Percentiles rank a stretch among this genome's conserved stretches.
Conservation (phyloP, 2,797 vertebrate species). For the Scleropages formosus region DNA sequence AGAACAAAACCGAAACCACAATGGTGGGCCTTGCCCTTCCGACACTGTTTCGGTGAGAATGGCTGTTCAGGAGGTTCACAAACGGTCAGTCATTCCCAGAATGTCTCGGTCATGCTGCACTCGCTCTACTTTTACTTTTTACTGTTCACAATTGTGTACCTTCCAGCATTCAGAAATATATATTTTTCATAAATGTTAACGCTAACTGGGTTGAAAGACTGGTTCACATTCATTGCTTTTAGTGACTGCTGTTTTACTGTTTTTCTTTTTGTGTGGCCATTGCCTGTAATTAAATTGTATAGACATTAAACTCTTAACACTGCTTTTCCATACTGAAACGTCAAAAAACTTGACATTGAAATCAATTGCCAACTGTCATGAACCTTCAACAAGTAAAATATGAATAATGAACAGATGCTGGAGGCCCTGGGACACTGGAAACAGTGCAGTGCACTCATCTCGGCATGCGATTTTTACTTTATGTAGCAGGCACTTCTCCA, state of each 20-base stretch:
- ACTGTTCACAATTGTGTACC: neutral
- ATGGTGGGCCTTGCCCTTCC: neutral
- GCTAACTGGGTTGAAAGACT: neutral
- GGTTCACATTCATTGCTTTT: constrained; percentile 8
- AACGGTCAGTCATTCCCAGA: neutral
- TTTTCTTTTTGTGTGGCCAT: neutral
- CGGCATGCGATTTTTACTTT: no score
- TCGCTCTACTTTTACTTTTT: neutral
- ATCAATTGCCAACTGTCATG: no score
- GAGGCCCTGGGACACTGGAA: no score
- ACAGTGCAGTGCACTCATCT: no score
- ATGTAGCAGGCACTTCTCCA: no score
- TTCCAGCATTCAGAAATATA: neutral
- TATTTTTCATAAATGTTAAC: constrained; percentile 10
- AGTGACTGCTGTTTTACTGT: neutral
- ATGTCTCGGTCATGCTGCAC: neutral
- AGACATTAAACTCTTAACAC: neutral
- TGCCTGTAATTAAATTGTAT: constrained; percentile 7
- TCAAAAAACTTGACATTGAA: no score
- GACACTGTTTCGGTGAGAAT: neutral
- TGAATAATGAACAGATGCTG: no score
- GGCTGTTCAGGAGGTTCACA: neutral
- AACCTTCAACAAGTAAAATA: no score
- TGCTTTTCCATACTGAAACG: no score
- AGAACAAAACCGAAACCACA: constrained; percentile 5